Conservation (phyloP, 2,113 vertebrate species). For the Colius striatus region DNA sequence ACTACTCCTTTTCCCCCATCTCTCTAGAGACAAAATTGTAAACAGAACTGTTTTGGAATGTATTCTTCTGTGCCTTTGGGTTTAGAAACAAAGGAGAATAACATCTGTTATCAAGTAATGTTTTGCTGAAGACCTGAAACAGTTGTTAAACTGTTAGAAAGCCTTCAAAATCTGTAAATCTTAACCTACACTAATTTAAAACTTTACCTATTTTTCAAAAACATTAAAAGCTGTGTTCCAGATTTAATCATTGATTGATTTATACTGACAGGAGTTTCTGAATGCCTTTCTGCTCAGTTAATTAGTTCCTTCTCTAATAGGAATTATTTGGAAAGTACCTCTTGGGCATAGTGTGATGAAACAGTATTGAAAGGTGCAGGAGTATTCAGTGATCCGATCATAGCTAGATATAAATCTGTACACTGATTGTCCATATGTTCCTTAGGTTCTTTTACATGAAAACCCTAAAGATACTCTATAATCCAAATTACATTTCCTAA, state of each 20-base stretch:
- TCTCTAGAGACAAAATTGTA: neutral
- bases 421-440: neutral
- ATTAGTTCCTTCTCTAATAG: neutral
- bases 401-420: neutral
- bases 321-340: neutral
- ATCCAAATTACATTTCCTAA: neutral
- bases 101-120: neutral
- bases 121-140: neutral
- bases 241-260: neutral
- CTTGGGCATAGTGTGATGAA: neutral
- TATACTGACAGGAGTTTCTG: neutral
- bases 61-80: conserved; percentile 5
- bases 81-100: conserved; percentile 5
- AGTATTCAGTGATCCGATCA: neutral
- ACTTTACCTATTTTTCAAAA: neutral
- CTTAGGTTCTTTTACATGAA: neutral
- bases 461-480: neutral
- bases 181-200: neutral
- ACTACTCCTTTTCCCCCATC: neutral
- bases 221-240: neutral
- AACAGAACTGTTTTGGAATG: neutral
- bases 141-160: neutral
- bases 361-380: neutral
- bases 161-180: neutral
- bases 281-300: neutral